These are phyloP conservation scores for Morelia viridis DNA, from an alignment of 2,797 vertebrate species.

Conservation along the genomic window DNA sequence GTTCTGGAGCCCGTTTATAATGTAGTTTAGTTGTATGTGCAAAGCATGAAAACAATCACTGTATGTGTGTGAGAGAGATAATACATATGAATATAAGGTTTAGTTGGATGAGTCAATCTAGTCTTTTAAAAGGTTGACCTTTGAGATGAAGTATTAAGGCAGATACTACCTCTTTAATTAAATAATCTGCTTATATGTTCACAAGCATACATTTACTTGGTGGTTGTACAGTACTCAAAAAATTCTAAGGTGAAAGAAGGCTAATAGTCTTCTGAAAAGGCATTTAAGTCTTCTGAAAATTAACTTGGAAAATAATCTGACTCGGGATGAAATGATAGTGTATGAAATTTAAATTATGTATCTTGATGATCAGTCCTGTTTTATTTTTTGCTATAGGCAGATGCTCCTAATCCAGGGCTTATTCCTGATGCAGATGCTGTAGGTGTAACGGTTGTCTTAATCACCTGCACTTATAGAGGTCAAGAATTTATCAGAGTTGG, in stretches of 20 bases:
- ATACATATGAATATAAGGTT: too few species aligned
- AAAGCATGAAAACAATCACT: background rate
- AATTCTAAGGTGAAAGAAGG: background rate
- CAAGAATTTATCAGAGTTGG: conserved; percentile 84
- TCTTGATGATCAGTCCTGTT: background rate
- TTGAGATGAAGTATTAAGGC: background rate
- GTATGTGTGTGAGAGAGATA: too few species aligned
- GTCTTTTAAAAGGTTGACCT: background rate
- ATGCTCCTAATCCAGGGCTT: conserved; percentile 80
- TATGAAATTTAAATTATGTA: background rate
- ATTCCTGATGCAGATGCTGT: conserved; percentile 84
- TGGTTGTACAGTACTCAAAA: background rate
- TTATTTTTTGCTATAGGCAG: conserved; percentile 72
- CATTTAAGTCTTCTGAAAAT: background rate
- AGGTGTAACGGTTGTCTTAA: conserved; percentile 82
- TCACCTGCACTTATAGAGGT: conserved; percentile 81
- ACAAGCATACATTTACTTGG: background rate
- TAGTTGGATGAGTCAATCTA: background rate
- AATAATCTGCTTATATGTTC: background rate
- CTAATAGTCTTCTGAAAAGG: background rate
- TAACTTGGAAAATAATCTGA: background rate
- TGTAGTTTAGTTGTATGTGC: background rate
- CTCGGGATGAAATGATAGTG: background rate
- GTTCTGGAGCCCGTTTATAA: background rate
- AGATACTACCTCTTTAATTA: background rate